Conservation (phyloP, 1,140 invertebrate genomes). For the Bombus superbus region DNA sequence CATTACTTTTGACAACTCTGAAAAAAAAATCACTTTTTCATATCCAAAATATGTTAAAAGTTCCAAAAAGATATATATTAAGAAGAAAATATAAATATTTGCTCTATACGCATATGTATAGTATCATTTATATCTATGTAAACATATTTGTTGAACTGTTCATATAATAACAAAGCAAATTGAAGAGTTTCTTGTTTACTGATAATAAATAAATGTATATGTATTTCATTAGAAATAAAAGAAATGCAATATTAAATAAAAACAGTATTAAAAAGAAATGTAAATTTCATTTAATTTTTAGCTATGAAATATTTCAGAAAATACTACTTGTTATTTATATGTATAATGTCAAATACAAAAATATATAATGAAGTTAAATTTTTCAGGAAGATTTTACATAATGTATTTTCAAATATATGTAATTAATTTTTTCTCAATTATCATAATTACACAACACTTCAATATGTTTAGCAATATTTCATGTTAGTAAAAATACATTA, state of each 20-base stretch:
- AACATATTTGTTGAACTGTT: no score
- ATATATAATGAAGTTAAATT: no score
- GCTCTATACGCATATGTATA: neutral
- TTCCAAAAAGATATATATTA: constrained; percentile 3
- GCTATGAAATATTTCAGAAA: no score
- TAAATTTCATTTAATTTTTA: neutral
- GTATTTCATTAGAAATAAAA: neutral
- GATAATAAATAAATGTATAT: neutral
- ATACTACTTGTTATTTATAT: no score
- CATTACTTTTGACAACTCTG: constrained; percentile 76
- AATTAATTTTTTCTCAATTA: no score
- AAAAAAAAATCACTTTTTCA: constrained; percentile 38
- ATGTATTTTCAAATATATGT: neutral
- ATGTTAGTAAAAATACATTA: neutral
- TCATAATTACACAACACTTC: no score
- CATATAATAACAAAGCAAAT: neutral
- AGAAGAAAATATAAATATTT: constrained; percentile 4
- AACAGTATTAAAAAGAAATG: neutral
- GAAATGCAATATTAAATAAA: neutral
- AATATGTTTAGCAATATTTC: no score
- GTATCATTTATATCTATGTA: no score
- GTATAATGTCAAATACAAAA: no score
- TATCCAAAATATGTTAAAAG: neutral
- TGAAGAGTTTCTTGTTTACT: neutral
- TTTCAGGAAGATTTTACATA: no score